These are phyloP conservation scores for Hetaerina titia DNA, from an alignment of 2,888 invertebrate species.

Conservation along the genomic window DNA sequence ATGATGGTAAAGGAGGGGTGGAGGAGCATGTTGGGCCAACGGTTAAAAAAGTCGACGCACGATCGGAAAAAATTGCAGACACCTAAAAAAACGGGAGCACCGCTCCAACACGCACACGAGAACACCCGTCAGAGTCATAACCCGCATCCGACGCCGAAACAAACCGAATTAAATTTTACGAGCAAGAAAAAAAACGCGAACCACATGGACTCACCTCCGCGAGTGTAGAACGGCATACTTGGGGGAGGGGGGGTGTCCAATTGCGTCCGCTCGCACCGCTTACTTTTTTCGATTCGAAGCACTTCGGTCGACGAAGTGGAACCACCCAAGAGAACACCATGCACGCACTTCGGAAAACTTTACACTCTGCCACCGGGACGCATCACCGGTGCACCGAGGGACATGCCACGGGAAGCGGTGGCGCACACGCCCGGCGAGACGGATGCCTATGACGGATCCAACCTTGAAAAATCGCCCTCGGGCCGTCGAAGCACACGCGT, in stretches of 20 bases:
- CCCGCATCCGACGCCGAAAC: neutral
- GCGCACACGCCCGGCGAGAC: too few species aligned
- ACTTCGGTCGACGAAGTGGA: neutral
- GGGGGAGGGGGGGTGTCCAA: too few species aligned
- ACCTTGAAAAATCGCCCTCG: too few species aligned
- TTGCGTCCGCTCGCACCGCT: neutral
- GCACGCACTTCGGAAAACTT: neutral
- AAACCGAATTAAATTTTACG: neutral
- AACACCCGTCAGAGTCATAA: neutral
- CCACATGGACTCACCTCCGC: slow-evolving; percentile 10
- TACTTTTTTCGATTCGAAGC: neutral
- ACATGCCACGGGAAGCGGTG: too few species aligned
- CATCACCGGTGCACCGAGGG: neutral
- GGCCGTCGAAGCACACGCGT: too few species aligned
- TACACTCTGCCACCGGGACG: neutral
- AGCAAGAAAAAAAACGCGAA: neutral
- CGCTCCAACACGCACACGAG: neutral
- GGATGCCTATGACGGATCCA: too few species aligned
- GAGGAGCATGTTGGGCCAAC: neutral
- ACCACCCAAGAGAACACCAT: neutral
- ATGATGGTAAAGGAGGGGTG: neutral
- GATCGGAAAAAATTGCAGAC: neutral
- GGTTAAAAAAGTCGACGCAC: neutral
- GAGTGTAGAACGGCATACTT: neutral
- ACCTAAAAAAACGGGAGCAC: neutral